Conservation (phyloP, 2,113 vertebrate genomes). For the Neotragus moschatus region DNA sequence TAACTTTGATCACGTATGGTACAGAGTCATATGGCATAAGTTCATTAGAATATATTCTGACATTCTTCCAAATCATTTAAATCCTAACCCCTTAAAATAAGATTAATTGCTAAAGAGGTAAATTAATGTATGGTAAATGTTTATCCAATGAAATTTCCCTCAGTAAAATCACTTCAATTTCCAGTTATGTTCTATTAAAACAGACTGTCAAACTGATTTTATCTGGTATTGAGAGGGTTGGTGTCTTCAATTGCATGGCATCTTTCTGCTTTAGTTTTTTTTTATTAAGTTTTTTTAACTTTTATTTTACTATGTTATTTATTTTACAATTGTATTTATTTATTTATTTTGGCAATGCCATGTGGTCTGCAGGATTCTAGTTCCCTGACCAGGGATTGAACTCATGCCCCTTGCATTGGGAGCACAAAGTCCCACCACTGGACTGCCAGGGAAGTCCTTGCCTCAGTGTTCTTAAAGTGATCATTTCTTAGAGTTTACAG, state of each 20-base stretch:
- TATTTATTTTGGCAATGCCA: not conserved
- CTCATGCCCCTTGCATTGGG: not conserved
- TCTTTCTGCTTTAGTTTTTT: not conserved
- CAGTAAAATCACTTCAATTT: slow-evolving; percentile 17
- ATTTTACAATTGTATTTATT: not conserved
- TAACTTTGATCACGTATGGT: slow-evolving; percentile 67
- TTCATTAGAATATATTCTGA: slow-evolving; percentile 59
- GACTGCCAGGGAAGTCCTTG: not conserved
- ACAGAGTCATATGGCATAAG: slow-evolving; percentile 38
- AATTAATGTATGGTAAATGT: slow-evolving; percentile 39
- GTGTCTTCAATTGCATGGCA: not conserved
- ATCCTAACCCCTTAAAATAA: slow-evolving; percentile 32
- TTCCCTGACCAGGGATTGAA: not conserved
- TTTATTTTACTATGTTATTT: not conserved
- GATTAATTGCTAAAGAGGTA: slow-evolving; percentile 50
- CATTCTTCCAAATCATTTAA: slow-evolving; percentile 58
- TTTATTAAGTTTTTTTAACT: not conserved
- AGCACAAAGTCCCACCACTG: not conserved
- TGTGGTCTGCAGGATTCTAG: not conserved
- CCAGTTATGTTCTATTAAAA: slow-evolving; percentile 12
- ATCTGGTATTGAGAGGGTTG: not conserved
- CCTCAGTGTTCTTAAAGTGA: not conserved
- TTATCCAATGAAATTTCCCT: slow-evolving; percentile 10
- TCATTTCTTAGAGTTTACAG: not conserved
- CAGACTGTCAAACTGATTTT: not conserved